Evolutionary conservation across 2,113 vertebrate species (phyloP).

Genomic region (Amblyopsis rosae): DNA sequence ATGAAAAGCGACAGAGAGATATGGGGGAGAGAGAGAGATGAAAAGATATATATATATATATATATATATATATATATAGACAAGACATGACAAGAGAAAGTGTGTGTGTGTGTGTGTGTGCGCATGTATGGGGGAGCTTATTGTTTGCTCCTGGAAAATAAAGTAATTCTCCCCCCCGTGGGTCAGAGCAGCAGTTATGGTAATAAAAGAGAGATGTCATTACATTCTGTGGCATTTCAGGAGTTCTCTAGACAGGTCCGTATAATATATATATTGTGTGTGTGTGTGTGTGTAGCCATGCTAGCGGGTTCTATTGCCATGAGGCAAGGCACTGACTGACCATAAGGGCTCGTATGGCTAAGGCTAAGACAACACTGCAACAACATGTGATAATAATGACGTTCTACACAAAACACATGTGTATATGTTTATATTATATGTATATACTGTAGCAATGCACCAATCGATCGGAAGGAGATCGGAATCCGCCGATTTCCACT

Average conservation of each 20-base stretch:
- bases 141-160: slow-evolving; percentile 63
- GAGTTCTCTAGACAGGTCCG: slow-evolving; percentile 30
- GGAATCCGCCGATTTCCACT: no score
- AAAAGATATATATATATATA: slow-evolving; percentile 3
- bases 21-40: slow-evolving; percentile 28
- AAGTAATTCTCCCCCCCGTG: slow-evolving; percentile 53
- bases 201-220: slow-evolving; percentile 69
- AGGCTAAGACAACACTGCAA: no score
- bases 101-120: not conserved
- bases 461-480: no score
- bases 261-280: not conserved
- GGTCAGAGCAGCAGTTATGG: slow-evolving; percentile 68
- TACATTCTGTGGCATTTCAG: slow-evolving; percentile 64
- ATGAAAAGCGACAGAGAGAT: slow-evolving; percentile 23
- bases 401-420: no score
- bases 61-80: no score
- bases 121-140: slow-evolving; percentile 17
- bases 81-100: slow-evolving; percentile 20
- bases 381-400: no score
- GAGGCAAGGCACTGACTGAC: no score
- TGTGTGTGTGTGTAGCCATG: not conserved
- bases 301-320: no score
- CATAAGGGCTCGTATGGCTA: no score
- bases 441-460: no score
- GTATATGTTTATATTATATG: no score